Evolutionary conservation across 2,797 vertebrate genomes (phyloP), one percentile per base, ranked within the genome.

Genomic region (Urocyon cinereoargenteus): DNA sequence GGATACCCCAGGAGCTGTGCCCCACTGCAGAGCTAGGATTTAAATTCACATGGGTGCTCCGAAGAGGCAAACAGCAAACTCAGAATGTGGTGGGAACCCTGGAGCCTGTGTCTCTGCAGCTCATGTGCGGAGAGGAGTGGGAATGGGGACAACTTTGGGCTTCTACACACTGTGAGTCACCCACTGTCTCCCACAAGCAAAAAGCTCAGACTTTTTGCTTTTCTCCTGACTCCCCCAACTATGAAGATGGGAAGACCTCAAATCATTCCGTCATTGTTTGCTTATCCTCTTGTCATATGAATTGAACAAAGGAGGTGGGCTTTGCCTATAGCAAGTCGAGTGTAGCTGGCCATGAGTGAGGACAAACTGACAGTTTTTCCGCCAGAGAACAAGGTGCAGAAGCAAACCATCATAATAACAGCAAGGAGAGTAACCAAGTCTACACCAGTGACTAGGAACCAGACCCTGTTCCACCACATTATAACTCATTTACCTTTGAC

Each of bases 11-110:
- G 75, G 59, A 55, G 28, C 55, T 95, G 12, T 26, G 84, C 11
- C n/a, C 86, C 34, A 81, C 79, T 82, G 85, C n/a, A 97, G 97
- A 97, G 79, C 94, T 97, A 61, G 96, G 95, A 98, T 97, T 98
- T 96, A 86, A 90, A 94, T 93, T 94, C 86, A 78, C 49, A 81
- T 53, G n/a, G 86, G 36, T 5, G 51, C 73, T 87, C 59, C 31
- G 59, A 92, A 94, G 91, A 85, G 84, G 86, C 31, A 88, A 68
- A 97, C 12, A 86, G 64, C 49, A 95, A 93, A 66, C 26, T 68
- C 72, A 57, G 55, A 73, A 36, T 12, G 22, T 15, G 1, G 6
- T 7, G 0, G 51, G 40, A 89, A 61, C 40, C 40, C 13, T 21
- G 18, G 55, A 78, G 10, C 40, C 22, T 86, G 51, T 61, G 28